Evolutionary conservation across 2,113 vertebrate genomes (phyloP).

Genomic region (Myrmecobius fasciatus): DNA sequence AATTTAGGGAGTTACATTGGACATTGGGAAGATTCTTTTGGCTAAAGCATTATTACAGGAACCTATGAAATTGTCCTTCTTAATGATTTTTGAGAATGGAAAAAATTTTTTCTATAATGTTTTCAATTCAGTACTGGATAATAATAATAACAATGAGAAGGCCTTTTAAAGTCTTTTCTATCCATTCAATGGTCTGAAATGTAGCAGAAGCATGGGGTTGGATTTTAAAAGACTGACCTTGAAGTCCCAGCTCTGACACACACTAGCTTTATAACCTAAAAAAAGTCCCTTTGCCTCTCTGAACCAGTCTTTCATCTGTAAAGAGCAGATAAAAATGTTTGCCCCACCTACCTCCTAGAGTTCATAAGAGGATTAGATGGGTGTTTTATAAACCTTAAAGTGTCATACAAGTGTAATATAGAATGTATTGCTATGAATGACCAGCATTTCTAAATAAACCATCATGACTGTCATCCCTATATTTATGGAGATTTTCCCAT

Average conservation of each 20-base stretch:
- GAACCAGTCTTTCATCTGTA: background rate
- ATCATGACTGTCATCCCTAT: background rate
- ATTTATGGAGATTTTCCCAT: background rate
- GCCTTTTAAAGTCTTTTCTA: background rate
- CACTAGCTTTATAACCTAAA: background rate
- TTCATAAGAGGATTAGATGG: background rate
- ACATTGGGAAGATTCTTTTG: background rate
- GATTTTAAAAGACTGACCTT: background rate
- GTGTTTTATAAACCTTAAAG: background rate
- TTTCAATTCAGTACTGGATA: background rate
- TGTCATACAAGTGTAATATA: background rate
- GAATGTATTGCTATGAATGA: background rate
- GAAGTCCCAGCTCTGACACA: background rate
- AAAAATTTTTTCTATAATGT: background rate
- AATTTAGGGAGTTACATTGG: background rate
- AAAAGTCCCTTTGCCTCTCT: background rate
- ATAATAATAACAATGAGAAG: background rate
- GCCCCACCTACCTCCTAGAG: background rate
- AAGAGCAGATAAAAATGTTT: background rate
- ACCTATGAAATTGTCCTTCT: background rate
- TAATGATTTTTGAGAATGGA: background rate
- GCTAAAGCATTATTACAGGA: background rate
- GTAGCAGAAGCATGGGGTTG: background rate
- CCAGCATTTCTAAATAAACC: background rate
- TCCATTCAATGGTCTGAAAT: background rate